phyloP scores from a whole-genome alignment of 2,113 vertebrate genomes.

The Anguilla japonica region DNA sequence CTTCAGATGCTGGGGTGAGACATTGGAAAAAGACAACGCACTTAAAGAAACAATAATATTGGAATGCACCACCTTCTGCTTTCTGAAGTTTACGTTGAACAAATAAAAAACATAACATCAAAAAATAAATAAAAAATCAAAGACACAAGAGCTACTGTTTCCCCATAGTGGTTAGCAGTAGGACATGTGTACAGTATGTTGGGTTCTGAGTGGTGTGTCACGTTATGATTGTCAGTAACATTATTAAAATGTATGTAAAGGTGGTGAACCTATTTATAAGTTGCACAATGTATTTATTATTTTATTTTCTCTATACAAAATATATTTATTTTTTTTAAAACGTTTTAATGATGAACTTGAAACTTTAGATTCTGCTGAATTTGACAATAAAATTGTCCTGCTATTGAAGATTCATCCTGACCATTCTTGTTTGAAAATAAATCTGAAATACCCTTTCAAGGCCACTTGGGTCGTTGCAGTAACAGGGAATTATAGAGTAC shows the following conservation, averaged over 20 bases:
- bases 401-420: conserved; percentile 57
- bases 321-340: conserved; percentile 99
- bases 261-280: conserved; percentile 97
- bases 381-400: conserved; percentile 94
- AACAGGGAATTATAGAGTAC: too few relatives aligned
- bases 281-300: conserved; percentile 99
- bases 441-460: conserved; percentile 26
- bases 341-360: conserved; percentile 79
- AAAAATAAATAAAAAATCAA: background rate
- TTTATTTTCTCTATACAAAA: conserved; percentile 91
- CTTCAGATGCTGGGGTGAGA: conserved; percentile 41
- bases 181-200: conserved; percentile 28
- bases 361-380: conserved; percentile 75
- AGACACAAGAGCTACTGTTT: conserved; percentile 37
- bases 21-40: conserved; percentile 53
- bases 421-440: conserved; percentile 57
- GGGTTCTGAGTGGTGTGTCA: conserved; percentile 64
- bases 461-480: too few relatives aligned
- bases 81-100: conserved; percentile 32
- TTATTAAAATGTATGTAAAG: conserved; percentile 83
- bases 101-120: conserved; percentile 24
- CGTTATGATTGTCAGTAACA: conserved; percentile 71
- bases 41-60: conserved; percentile 46
- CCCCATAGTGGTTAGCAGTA: conserved; percentile 46
- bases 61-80: conserved; percentile 3